Percentiles rank a stretch among this genome's conserved stretches.
Conservation (phyloP, 2,888 invertebrate genomes). For the Mantis religiosa region DNA sequence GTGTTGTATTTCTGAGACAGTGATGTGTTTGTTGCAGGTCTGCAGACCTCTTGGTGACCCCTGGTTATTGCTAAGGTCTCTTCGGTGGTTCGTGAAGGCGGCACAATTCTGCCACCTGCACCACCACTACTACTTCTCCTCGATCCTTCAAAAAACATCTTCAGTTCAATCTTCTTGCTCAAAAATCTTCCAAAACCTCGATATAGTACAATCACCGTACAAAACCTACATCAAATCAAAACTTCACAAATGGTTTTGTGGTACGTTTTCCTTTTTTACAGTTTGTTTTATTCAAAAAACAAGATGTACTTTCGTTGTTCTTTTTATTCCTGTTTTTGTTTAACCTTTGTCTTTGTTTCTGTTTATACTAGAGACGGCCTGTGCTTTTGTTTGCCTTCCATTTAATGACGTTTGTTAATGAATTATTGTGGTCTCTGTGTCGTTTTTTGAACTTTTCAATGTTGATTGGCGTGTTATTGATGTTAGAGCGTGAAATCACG, state of each 20-base stretch:
- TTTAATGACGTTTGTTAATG: not conserved
- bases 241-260: slow-evolving; percentile 32
- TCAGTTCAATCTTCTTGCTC: slow-evolving; percentile 8
- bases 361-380: not conserved
- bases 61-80: slow-evolving; percentile 6
- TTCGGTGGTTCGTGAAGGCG: not conserved
- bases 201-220: slow-evolving; percentile 4
- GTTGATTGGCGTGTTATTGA: slow-evolving; percentile 6
- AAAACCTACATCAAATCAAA: slow-evolving; percentile 9
- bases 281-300: not conserved
- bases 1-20: not conserved
- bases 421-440: slow-evolving; percentile 1
- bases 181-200: not conserved
- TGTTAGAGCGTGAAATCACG: not conserved
- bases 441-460: slow-evolving; percentile 6
- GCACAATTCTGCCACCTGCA: not conserved
- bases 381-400: not conserved
- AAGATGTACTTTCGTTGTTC: slow-evolving; percentile 9
- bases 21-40: slow-evolving; percentile 13
- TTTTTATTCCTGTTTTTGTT: slow-evolving; percentile 6
- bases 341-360: not conserved
- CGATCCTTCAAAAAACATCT: slow-evolving; percentile 1
- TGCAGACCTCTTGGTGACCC: not conserved
- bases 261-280: slow-evolving; percentile 25
- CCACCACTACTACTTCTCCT: not conserved